Evolutionary conservation across 2,113 vertebrate genomes (phyloP).

Genomic region (Odocoileus hemionus): DNA sequence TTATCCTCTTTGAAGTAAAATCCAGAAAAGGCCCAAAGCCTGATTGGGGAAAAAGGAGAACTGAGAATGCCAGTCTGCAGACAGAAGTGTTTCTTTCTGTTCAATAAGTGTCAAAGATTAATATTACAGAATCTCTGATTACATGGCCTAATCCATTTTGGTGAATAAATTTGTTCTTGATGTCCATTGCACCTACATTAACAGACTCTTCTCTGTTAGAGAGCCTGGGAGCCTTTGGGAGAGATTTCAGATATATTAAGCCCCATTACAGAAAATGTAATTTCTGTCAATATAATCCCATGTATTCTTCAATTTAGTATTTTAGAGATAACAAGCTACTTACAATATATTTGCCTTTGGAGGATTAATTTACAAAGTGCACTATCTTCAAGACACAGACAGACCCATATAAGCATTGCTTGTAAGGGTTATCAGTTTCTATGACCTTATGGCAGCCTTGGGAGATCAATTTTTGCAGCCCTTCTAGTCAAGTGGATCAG

Average conservation of each 20-base stretch:
- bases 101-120: slow-evolving; percentile 86
- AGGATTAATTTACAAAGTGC: slow-evolving; percentile 93
- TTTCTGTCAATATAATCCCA: slow-evolving; percentile 95
- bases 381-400: slow-evolving; percentile 84
- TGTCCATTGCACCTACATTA: slow-evolving; percentile 84
- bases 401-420: slow-evolving; percentile 85
- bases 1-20: slow-evolving; percentile 87
- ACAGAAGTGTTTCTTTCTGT: slow-evolving; percentile 78
- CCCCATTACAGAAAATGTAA: slow-evolving; percentile 93
- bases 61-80: slow-evolving; percentile 76
- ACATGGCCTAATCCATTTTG: slow-evolving; percentile 88
- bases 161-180: slow-evolving; percentile 85
- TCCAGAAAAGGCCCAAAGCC: slow-evolving; percentile 81
- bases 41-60: slow-evolving; percentile 62
- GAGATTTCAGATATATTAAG: slow-evolving; percentile 91
- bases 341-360: slow-evolving; percentile 92
- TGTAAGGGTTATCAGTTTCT: slow-evolving; percentile 94
- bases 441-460: slow-evolving; percentile 86
- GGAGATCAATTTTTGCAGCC: slow-evolving; percentile 88
- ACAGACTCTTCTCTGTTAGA: slow-evolving; percentile 80
- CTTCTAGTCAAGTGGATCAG: slow-evolving; percentile 78
- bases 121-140: slow-evolving; percentile 86
- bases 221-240: slow-evolving; percentile 78
- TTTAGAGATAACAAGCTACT: slow-evolving; percentile 91
- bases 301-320: slow-evolving; percentile 94